Evolutionary conservation across 2,113 vertebrate genomes (phyloP), one percentile per base, ranked within the genome.

Genomic region (Caranx ignobilis): DNA sequence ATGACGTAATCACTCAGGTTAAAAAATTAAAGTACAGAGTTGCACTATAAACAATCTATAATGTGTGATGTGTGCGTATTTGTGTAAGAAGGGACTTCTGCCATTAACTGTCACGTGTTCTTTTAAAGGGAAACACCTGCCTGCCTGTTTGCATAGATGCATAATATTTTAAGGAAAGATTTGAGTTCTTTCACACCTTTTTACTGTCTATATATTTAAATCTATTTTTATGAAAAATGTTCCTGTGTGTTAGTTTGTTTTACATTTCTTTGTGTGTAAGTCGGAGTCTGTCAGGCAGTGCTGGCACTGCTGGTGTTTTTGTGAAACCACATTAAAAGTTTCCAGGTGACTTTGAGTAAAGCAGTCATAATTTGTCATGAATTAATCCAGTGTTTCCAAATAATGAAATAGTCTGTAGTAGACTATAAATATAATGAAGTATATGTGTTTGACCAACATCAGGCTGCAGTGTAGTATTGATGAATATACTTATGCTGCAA

Each of bases 241-340:
- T 65, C 21, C 2, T 71, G 50, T 71, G 35, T 66, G 21, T 56
- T 2, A 15, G 35, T 26, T 73, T 47, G 31, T 26, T 73, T 47
- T 56, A 39, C 13, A 50, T 72, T 26, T 57, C 4, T 54, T 18
- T 54, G 9, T 43, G 37, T 65, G 6, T 61, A 5, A 43, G 69
- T 31, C 21, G 6, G 32, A 66, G 3, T 45, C 4, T 78, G 13
- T 0, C 4, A 63, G 54, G 61, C 37, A 10, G 86, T 85, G 87
- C 78, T 68, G 88, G 87, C 70, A 8, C 84, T 84, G 83, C 50
- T 54, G 16, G 13, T 80, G 41, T 63, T 21, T 3, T 59, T 43
- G 37, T 70, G 16, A 9, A 64, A 69, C n/a, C 31, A 35, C 76
- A 81, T 31, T 79, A 86, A 81, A 84, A 75, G 2, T 12, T 71